phyloP scores from a whole-genome alignment of 2,888 invertebrate species.

The Brachypalpus laphriformis region DNA sequence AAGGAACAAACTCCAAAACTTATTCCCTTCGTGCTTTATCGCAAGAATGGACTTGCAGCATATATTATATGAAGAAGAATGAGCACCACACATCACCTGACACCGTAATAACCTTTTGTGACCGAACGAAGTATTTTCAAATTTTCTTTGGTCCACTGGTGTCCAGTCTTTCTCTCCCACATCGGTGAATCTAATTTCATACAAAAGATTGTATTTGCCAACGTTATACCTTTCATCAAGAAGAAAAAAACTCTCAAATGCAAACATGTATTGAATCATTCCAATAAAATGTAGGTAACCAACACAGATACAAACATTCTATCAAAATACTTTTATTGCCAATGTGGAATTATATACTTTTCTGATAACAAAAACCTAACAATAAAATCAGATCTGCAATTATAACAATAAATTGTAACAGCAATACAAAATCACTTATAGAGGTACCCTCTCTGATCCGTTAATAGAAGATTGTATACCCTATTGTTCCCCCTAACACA shows the following conservation, averaged over 20 bases:
- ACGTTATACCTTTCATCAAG: too few species aligned
- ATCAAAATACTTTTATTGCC: neutral
- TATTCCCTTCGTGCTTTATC: too few species aligned
- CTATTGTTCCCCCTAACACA: neutral
- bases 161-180: too few species aligned
- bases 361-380: neutral
- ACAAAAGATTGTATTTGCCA: too few species aligned
- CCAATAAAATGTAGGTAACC: neutral
- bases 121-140: too few species aligned
- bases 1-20: too few species aligned
- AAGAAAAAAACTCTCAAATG: neutral
- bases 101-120: too few species aligned
- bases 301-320: neutral
- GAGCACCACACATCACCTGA: too few species aligned
- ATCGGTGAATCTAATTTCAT: too few species aligned
- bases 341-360: neutral
- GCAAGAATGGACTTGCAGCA: too few species aligned
- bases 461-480: neutral
- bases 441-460: neutral
- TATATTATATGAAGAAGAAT: too few species aligned
- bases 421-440: neutral
- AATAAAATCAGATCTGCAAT: neutral
- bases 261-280: neutral
- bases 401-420: neutral
- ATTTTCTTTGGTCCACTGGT: too few species aligned